Evolutionary conservation across 1,140 invertebrate species (phyloP).

Genomic region (Drosophila sulfurigaster): DNA sequence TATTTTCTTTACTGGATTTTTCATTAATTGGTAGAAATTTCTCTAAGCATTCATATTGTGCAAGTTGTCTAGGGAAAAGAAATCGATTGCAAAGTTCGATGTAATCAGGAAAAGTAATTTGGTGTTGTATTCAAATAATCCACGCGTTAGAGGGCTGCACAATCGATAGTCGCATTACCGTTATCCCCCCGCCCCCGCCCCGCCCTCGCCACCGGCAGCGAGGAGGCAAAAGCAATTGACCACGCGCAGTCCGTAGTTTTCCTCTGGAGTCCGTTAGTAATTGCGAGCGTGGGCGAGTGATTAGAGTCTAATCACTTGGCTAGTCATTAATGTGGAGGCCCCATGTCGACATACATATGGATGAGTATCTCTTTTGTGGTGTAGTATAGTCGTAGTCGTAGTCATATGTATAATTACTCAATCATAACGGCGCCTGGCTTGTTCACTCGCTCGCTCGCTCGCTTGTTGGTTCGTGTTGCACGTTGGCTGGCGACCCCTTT

Average conservation of each 20-base stretch:
- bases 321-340: slow-evolving; percentile 12
- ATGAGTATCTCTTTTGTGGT: slow-evolving; percentile 13
- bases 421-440: slow-evolving; percentile 43
- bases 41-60: no score
- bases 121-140: neutral
- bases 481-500: neutral
- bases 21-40: no score
- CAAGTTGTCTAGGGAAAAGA: no score
- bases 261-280: neutral
- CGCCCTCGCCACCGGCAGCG: no score
- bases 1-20: no score
- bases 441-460: neutral
- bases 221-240: neutral
- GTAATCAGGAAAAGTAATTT: no score
- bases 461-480: slow-evolving; percentile 26
- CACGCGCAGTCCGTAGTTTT: neutral
- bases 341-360: slow-evolving; percentile 10
- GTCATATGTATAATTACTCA: slow-evolving; percentile 49
- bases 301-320: neutral
- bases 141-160: neutral
- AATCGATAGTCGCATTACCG: neutral
- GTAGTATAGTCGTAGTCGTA: no score
- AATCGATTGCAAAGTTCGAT: no score
- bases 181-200: neutral
- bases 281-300: neutral